Percentiles rank a stretch among this genome's conserved stretches.
Conservation (phyloP, 2,888 invertebrate genomes). For the Scotopteryx bipunctaria region DNA sequence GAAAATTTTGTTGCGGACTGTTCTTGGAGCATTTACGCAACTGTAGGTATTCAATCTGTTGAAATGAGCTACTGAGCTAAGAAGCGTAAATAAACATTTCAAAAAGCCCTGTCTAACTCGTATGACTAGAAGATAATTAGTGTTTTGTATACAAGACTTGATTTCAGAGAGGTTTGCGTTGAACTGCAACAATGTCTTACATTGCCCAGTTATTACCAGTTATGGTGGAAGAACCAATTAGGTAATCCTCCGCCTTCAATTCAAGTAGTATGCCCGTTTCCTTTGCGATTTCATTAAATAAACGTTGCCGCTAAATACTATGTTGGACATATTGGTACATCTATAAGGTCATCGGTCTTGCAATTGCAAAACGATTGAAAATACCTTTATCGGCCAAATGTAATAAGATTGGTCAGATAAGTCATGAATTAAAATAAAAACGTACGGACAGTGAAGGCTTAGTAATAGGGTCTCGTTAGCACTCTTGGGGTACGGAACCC, state of each 20-base stretch:
- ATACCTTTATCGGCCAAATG: too few relatives aligned
- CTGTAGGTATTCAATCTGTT: slow-evolving; percentile 1
- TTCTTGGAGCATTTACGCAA: slow-evolving; percentile 6
- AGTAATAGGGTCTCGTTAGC: too few relatives aligned
- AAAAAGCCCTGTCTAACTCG: too few relatives aligned
- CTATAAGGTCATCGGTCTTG: background rate
- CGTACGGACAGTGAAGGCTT: too few relatives aligned
- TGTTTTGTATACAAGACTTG: too few relatives aligned
- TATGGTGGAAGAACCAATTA: slow-evolving; percentile 45
- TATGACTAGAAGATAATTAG: too few relatives aligned
- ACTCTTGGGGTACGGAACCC: too few relatives aligned
- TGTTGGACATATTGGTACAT: too few relatives aligned
- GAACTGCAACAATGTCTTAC: slow-evolving; percentile 6
- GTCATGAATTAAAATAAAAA: too few relatives aligned
- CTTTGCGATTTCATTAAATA: slow-evolving; percentile 39
- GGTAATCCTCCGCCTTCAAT: slow-evolving; percentile 39
- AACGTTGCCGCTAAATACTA: slow-evolving; percentile 13
- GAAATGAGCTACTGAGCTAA: slow-evolving; percentile 9
- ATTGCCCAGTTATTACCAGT: slow-evolving; percentile 36
- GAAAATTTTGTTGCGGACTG: background rate
- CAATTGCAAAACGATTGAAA: background rate
- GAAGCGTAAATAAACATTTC: slow-evolving; percentile 8
- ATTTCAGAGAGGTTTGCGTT: too few relatives aligned
- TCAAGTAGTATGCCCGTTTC: slow-evolving; percentile 37
- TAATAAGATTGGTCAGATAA: too few relatives aligned